These are phyloP conservation scores for roundworm (Caenorhabditis elegans) DNA, from an alignment of 1,140 invertebrate genomes.

Conservation along the genomic window WBcel235 BX284604.4:2962501-2963000, in stretches of 20 bases:
- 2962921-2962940: too few species aligned
- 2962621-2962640: background rate
- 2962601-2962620: constrained; percentile 14
- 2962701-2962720: too few species aligned
- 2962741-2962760: constrained; percentile 12
- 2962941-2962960: too few species aligned
- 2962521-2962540: constrained; percentile 6
- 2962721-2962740: constrained; percentile 2
- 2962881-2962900: too few species aligned
- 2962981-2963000: too few species aligned
- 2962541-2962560: constrained; percentile 28
- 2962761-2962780: background rate
- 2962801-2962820: background rate
- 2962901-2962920: too few species aligned
- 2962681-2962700: too few species aligned
- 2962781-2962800: background rate
- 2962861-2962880: background rate
- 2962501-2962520: constrained; percentile 4
- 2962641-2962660: background rate
- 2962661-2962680: background rate
- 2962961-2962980: too few species aligned
- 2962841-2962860: background rate
- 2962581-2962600: constrained; percentile 26
- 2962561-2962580: constrained; percentile 26
- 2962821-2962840: background rate